Percentiles rank a stretch among this genome's conserved stretches.
These are phyloP conservation scores for Bathynomus jamesi DNA, from an alignment of 1,140 invertebrate genomes.

Conservation along the genomic window DNA sequence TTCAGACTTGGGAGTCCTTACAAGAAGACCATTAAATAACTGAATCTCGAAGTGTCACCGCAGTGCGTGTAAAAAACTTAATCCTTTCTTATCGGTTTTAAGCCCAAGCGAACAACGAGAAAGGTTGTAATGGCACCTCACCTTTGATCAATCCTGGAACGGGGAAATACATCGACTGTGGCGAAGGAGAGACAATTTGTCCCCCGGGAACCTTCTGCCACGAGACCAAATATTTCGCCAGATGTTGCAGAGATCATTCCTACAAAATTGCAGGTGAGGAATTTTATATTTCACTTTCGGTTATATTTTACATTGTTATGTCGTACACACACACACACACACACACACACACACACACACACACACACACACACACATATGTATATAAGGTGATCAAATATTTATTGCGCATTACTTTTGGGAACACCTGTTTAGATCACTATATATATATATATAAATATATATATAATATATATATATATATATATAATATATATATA, in stretches of 20 bases:
- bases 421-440: too few relatives aligned
- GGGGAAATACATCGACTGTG: conserved; percentile 71
- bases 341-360: not conserved
- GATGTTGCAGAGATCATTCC: conserved; percentile 54
- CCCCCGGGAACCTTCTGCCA: conserved; percentile 75
- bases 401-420: too few relatives aligned
- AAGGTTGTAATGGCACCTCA: conserved; percentile 70
- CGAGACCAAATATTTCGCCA: conserved; percentile 64
- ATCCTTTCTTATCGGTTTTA: not conserved
- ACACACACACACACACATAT: conserved; percentile 1
- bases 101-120: conserved; percentile 8
- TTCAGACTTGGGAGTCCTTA: not conserved
- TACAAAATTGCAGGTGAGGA: conserved; percentile 26
- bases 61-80: not conserved
- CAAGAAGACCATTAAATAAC: not conserved
- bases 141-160: conserved; percentile 62
- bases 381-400: too few relatives aligned
- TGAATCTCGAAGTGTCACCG: not conserved
- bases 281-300: too few relatives aligned
- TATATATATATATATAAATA: conserved; percentile 8
- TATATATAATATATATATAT: conserved; percentile 8
- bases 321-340: not conserved
- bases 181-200: conserved; percentile 66
- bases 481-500: conserved; percentile 11
- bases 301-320: too few relatives aligned